A percentile compares a stretch with the other conserved stretches of the same genome.
phyloP scores from a whole-genome alignment of 1,140 invertebrate species.

The Pseudomyrmex flavicornis region DNA sequence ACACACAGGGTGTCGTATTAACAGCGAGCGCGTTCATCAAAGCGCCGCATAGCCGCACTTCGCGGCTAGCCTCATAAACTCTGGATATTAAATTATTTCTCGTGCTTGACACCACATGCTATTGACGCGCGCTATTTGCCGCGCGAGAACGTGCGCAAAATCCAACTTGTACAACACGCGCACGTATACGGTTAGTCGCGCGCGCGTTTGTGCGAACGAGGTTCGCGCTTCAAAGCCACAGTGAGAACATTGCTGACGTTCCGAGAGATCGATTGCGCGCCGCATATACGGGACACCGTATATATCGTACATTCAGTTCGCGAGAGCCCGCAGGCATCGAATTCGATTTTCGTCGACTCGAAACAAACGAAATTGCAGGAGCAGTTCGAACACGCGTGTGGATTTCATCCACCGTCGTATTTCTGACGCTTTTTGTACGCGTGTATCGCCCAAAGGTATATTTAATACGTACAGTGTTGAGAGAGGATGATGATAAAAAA shows the following conservation, averaged over 20 bases:
- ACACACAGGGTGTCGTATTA: constrained; percentile 13
- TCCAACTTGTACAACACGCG: not conserved
- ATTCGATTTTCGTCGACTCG: constrained; percentile 2
- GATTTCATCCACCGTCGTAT: not conserved
- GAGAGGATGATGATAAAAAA: not conserved
- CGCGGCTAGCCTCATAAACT: not conserved
- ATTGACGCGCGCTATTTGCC: not conserved
- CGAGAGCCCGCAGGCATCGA: not conserved
- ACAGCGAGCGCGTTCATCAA: not conserved
- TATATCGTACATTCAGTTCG: not conserved
- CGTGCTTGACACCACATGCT: constrained; percentile 1
- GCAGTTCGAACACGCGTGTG: not conserved
- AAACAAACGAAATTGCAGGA: constrained; percentile 15
- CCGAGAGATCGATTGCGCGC: constrained; percentile 14
- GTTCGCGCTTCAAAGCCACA: not conserved
- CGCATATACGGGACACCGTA: not conserved
- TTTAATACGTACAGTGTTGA: constrained; percentile 1
- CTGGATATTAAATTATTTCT: constrained; percentile 46
- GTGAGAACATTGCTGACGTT: constrained; percentile 10
- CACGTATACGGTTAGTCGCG: no score
- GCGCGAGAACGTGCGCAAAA: not conserved
- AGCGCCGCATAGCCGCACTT: not conserved
- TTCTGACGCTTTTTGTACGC: not conserved
- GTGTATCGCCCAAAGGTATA: not conserved
- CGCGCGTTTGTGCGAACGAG: not conserved